Evolutionary conservation across 2,113 vertebrate species (phyloP).

Genomic region (Heterotis niloticus): DNA sequence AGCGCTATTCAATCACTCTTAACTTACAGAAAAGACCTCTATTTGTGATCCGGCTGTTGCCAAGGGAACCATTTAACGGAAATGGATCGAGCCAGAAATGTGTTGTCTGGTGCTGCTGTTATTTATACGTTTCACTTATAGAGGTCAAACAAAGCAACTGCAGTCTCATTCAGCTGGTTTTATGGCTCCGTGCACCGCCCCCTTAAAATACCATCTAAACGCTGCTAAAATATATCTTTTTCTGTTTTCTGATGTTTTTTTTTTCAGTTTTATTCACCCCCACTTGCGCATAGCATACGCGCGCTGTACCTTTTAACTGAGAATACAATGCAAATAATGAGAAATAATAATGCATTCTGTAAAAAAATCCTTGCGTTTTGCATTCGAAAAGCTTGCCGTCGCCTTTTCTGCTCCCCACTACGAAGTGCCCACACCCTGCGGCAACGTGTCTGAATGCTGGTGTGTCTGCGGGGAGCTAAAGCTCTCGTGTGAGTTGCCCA

Average conservation of each 20-base stretch:
- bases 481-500: background rate
- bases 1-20: background rate
- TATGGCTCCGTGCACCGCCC: too few species aligned
- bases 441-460: constrained; percentile 8
- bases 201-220: too few species aligned
- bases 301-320: background rate
- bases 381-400: background rate
- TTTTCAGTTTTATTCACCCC: too few species aligned
- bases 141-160: too few species aligned
- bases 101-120: background rate
- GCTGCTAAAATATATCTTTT: too few species aligned
- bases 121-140: background rate
- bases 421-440: background rate
- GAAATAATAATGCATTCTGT: background rate
- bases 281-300: too few species aligned
- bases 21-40: background rate
- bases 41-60: constrained; percentile 12
- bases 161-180: too few species aligned
- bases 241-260: too few species aligned
- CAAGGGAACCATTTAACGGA: constrained; percentile 2
- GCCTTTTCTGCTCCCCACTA: background rate
- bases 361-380: background rate
- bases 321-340: background rate
- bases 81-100: background rate
- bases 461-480: background rate